phyloP scores from a whole-genome alignment of 2,888 invertebrate genomes.

The Lycia hirtaria region DNA sequence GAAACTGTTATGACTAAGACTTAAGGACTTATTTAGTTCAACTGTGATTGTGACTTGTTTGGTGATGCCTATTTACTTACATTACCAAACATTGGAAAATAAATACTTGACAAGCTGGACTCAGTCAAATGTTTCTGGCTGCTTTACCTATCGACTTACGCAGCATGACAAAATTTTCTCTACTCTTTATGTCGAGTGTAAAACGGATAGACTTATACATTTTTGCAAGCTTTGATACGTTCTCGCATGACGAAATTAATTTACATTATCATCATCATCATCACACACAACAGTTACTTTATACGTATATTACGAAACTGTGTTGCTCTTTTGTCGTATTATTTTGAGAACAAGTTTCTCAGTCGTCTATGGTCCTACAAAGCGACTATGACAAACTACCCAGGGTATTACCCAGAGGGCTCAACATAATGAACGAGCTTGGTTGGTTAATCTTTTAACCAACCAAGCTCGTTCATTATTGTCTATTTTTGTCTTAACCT shows the following conservation, averaged over 20 bases:
- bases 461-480: too few relatives aligned
- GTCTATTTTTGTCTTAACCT: slow-evolving; percentile 35
- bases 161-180: background rate
- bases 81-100: too few relatives aligned
- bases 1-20: too few relatives aligned
- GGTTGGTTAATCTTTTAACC: slow-evolving; percentile 40
- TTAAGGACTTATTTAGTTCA: too few relatives aligned
- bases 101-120: too few relatives aligned
- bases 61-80: too few relatives aligned
- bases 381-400: slow-evolving; percentile 45
- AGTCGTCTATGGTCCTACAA: slow-evolving; percentile 36
- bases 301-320: too few relatives aligned
- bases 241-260: too few relatives aligned
- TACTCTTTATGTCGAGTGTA: background rate
- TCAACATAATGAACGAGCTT: slow-evolving; percentile 44
- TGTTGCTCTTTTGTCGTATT: background rate
- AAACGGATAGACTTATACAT: background rate
- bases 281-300: background rate
- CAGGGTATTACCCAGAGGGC: slow-evolving; percentile 36
- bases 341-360: slow-evolving; percentile 11
- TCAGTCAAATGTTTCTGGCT: too few relatives aligned
- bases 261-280: too few relatives aligned
- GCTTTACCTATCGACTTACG: too few relatives aligned
- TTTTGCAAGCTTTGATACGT: background rate
- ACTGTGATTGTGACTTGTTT: too few relatives aligned